A percentile compares a stretch with the other conserved stretches of the same genome.
Evolutionary conservation across 2,888 invertebrate species (phyloP).

Genomic region (Scaptomyza cyrtandrae): DNA sequence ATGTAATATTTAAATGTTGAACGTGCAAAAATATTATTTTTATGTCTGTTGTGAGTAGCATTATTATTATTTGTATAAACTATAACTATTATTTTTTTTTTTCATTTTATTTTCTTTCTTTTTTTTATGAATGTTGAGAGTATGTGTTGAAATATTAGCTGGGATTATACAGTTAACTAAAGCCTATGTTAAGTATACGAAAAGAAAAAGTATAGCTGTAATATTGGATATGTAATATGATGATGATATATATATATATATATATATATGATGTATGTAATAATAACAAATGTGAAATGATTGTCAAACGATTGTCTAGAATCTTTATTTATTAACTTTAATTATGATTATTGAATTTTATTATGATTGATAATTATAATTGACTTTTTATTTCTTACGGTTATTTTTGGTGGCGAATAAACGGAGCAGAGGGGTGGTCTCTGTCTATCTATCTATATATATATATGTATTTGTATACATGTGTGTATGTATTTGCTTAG

Average conservation of each 20-base stretch:
- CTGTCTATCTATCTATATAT: neutral
- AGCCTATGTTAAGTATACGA: constrained; percentile 9
- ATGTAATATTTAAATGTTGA: constrained; percentile 39
- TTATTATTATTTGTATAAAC: constrained; percentile 23
- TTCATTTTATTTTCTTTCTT: constrained; percentile 8
- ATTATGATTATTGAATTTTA: constrained; percentile 26
- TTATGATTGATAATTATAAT: constrained; percentile 17
- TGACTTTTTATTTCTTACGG: neutral
- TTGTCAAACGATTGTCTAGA: constrained; percentile 57
- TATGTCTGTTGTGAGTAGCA: constrained; percentile 42
- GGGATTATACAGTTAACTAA: constrained; percentile 26
- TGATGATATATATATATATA: constrained; percentile 23
- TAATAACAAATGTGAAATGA: constrained; percentile 63
- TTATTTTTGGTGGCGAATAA: neutral
- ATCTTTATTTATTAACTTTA: constrained; percentile 54
- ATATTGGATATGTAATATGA: constrained; percentile 42
- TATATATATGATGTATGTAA: constrained; percentile 25
- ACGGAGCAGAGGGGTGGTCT: neutral
- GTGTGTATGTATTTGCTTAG: constrained; percentile 8
- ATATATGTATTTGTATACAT: neutral
- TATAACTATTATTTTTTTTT: neutral
- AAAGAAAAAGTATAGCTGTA: constrained; percentile 34
- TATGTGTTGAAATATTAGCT: constrained; percentile 38
- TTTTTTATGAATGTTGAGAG: constrained; percentile 21
- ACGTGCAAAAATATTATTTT: constrained; percentile 39